A percentile compares a stretch with the other conserved stretches of the same genome.
These are phyloP conservation scores for Drosophila ohnishii DNA, from an alignment of 1,140 invertebrate species.

Conservation along the genomic window DNA sequence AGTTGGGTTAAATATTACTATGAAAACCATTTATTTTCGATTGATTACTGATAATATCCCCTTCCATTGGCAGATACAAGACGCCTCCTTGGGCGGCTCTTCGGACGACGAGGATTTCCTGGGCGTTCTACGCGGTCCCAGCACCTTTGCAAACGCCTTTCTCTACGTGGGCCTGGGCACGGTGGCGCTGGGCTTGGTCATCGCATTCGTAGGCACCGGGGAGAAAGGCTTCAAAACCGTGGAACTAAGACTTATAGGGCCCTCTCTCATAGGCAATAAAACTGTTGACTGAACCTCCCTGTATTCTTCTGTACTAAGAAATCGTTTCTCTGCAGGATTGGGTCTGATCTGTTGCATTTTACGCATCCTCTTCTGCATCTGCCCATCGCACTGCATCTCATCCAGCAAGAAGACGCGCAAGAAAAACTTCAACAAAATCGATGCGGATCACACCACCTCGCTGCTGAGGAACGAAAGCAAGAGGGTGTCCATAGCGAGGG, in stretches of 20 bases:
- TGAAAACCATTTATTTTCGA: not conserved
- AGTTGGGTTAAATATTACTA: not conserved
- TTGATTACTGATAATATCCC: slow-evolving; percentile 5
- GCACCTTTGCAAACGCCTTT: slow-evolving; percentile 89
- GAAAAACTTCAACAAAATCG: slow-evolving; percentile 81
- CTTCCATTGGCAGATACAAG: slow-evolving; percentile 72
- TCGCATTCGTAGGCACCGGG: slow-evolving; percentile 94
- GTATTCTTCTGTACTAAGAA: not conserved
- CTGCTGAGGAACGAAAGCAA: slow-evolving; percentile 79
- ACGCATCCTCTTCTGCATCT: slow-evolving; percentile 86
- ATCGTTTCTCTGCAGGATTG: slow-evolving; percentile 65
- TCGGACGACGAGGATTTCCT: slow-evolving; percentile 84
- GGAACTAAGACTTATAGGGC: slow-evolving; percentile 92
- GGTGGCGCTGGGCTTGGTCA: slow-evolving; percentile 91
- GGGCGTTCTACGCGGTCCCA: slow-evolving; percentile 85
- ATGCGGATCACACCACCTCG: slow-evolving; percentile 83
- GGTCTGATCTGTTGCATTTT: slow-evolving; percentile 86
- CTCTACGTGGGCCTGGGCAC: slow-evolving; percentile 93
- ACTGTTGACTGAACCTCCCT: not conserved
- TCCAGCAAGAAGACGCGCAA: slow-evolving; percentile 79
- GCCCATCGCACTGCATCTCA: slow-evolving; percentile 85
- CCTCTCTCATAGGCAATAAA: slow-evolving; percentile 86
- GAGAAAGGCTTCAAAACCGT: slow-evolving; percentile 95
- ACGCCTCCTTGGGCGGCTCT: slow-evolving; percentile 82
- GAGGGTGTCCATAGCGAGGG: slow-evolving; percentile 78